Conservation (phyloP, 2,888 invertebrate genomes). For the Ophioninae sp. region DNA sequence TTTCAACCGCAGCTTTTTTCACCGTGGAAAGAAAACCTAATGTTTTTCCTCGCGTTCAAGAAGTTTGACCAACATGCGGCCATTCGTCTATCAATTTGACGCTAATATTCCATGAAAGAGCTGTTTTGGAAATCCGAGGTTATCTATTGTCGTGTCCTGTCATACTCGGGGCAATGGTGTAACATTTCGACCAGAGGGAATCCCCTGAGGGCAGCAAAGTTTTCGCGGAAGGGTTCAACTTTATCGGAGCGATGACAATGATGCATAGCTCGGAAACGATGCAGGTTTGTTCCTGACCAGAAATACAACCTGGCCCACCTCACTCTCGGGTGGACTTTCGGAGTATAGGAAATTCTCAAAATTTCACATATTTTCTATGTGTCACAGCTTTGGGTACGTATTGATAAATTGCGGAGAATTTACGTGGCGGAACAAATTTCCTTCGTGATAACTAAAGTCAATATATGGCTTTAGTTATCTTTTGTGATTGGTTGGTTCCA, state of each 20-base stretch:
- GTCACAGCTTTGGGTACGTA: background rate
- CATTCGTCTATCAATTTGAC: too few relatives aligned
- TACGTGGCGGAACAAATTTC: constrained; percentile 41
- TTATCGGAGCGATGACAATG: constrained; percentile 74
- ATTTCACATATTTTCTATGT: background rate
- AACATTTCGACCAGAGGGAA: constrained; percentile 12
- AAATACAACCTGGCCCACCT: constrained; percentile 63
- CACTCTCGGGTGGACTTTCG: background rate
- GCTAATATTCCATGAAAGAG: too few relatives aligned
- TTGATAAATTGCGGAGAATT: background rate
- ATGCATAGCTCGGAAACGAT: constrained; percentile 75
- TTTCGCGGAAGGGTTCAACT: constrained; percentile 67
- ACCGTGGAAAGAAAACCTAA: too few relatives aligned
- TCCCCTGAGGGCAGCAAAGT: constrained; percentile 32
- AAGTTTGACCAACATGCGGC: too few relatives aligned
- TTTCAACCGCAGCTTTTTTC: too few relatives aligned
- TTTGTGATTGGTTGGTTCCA: too few relatives aligned
- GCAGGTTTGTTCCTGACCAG: constrained; percentile 72
- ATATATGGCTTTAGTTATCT: too few relatives aligned
- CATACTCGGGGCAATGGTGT: too few relatives aligned
- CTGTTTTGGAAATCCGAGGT: too few relatives aligned
- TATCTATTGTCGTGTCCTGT: too few relatives aligned
- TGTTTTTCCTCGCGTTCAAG: too few relatives aligned
- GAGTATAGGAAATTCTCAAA: constrained; percentile 2
- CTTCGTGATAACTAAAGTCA: constrained; percentile 43